phyloP scores from a whole-genome alignment of 2,797 vertebrate species.

The Esox lucius region DNA sequence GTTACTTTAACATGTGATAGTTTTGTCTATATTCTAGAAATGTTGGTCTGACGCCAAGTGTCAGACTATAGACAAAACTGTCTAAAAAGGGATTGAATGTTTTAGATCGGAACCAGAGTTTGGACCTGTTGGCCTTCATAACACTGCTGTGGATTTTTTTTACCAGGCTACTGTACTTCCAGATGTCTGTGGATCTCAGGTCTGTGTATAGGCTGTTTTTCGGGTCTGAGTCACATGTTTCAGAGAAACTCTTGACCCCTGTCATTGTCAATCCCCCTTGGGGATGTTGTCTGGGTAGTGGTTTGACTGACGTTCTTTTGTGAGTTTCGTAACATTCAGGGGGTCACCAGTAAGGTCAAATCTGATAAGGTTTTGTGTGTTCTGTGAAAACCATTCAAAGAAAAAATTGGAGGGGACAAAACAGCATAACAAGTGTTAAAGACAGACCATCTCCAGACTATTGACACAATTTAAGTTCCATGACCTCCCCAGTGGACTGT shows the following conservation, averaged over 20 bases:
- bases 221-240: constrained; percentile 1
- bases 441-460: background rate
- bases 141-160: background rate
- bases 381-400: background rate
- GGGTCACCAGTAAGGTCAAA: too few relatives aligned
- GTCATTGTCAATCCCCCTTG: background rate
- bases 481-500: constrained; percentile 67
- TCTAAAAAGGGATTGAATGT: background rate
- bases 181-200: background rate
- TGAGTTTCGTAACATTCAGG: too few relatives aligned
- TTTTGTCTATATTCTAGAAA: background rate
- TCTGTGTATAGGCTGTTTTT: constrained; percentile 12
- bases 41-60: background rate
- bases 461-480: constrained; percentile 68
- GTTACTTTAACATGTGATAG: background rate
- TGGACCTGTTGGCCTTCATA: background rate
- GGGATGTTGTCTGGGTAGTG: background rate
- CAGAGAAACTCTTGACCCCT: background rate
- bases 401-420: background rate
- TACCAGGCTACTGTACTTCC: background rate
- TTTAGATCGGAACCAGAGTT: background rate
- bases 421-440: background rate
- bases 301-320: background rate
- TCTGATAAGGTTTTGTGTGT: background rate
- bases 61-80: background rate